Percentiles rank a stretch among this genome's conserved stretches.
Evolutionary conservation across 2,888 invertebrate species (phyloP).

Genomic region (Tethea ocularis): DNA sequence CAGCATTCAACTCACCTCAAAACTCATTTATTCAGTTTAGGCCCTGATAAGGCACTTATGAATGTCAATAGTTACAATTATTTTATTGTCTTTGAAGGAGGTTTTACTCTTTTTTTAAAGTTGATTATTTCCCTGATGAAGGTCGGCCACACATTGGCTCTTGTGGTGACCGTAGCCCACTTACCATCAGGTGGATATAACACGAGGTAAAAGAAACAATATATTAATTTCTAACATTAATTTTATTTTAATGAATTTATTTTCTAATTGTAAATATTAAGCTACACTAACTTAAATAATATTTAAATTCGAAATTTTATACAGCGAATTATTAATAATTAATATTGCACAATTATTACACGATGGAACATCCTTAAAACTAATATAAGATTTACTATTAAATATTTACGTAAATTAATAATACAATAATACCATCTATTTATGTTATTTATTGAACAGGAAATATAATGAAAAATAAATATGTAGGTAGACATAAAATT

Average conservation of each 20-base stretch:
- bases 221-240: slow-evolving; percentile 26
- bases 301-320: slow-evolving; percentile 78
- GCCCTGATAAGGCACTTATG: no score
- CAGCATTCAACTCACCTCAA: no score
- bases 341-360: slow-evolving; percentile 69
- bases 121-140: no score
- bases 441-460: neutral
- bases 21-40: no score
- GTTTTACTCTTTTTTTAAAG: no score
- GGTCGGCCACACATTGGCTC: no score
- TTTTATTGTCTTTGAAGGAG: no score
- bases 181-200: no score
- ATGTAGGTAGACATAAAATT: no score
- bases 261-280: slow-evolving; percentile 12
- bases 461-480: no score
- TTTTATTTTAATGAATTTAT: slow-evolving; percentile 43
- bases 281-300: slow-evolving; percentile 49
- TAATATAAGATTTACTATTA: neutral
- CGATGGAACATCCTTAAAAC: slow-evolving; percentile 14
- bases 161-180: no score
- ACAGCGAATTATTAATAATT: slow-evolving; percentile 48
- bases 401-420: neutral
- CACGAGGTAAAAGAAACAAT: neutral
- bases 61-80: no score
- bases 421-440: slow-evolving; percentile 6